Conservation (phyloP, 2,113 vertebrate genomes). For the Ardeotis arabs region DNA sequence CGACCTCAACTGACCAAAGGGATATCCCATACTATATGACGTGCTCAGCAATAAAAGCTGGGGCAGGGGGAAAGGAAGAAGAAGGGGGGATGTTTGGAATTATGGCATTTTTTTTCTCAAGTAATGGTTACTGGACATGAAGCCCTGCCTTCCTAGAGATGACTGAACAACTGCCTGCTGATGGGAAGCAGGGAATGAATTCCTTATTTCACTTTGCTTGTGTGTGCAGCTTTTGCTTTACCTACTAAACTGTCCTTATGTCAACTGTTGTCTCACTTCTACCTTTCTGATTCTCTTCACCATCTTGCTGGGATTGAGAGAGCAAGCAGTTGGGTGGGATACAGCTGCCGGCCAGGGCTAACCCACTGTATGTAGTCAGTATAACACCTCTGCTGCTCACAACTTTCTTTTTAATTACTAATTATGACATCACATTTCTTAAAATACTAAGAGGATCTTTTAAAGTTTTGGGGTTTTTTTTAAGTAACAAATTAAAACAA, state of each 20-base stretch:
- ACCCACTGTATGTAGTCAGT: neutral
- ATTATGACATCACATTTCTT: neutral
- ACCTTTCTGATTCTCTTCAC: fast-evolving
- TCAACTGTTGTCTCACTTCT: neutral
- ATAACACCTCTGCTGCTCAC: neutral
- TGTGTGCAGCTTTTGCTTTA: fast-evolving
- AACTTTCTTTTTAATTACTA: neutral
- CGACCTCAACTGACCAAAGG: neutral
- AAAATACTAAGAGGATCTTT: neutral
- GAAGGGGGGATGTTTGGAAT: neutral
- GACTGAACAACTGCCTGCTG: neutral
- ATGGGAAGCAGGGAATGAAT: neutral
- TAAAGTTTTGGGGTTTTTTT: neutral
- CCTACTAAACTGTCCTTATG: neutral
- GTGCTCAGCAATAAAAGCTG: neutral
- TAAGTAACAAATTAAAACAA: neutral
- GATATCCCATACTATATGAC: fast-evolving
- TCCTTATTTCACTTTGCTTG: neutral
- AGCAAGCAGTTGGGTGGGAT: fast-evolving
- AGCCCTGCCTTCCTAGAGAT: neutral
- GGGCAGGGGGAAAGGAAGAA: too few species aligned
- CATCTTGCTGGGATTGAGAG: neutral
- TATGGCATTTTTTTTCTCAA: neutral
- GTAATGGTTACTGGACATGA: fast-evolving
- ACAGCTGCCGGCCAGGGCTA: fast-evolving